A percentile compares a stretch with the other conserved stretches of the same genome.
Evolutionary conservation across 2,888 invertebrate genomes (phyloP).

Genomic region (Hydrotaea cyrtoneurina): DNA sequence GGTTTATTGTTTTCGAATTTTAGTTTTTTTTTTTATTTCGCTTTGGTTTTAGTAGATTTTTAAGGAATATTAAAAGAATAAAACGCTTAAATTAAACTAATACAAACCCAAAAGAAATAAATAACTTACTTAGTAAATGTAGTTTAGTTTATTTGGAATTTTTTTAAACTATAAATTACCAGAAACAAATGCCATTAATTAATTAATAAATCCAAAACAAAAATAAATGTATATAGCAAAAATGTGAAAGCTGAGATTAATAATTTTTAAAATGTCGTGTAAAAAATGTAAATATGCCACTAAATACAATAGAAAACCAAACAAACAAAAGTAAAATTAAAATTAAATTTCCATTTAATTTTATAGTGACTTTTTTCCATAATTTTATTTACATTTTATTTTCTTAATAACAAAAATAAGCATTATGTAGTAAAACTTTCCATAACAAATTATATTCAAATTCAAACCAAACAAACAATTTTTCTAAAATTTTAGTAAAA

Average conservation of each 20-base stretch:
- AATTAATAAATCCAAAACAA: slow-evolving; percentile 2
- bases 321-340: not conserved
- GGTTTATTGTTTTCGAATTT: not conserved
- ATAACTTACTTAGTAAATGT: slow-evolving; percentile 43
- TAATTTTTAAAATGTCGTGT: slow-evolving; percentile 34
- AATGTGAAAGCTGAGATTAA: slow-evolving; percentile 3
- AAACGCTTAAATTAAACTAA: slow-evolving; percentile 57
- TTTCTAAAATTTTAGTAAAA: slow-evolving; percentile 27
- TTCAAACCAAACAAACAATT: slow-evolving; percentile 6
- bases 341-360: slow-evolving; percentile 10
- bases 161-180: slow-evolving; percentile 27
- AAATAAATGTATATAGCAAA: slow-evolving; percentile 46
- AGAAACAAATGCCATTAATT: slow-evolving; percentile 47
- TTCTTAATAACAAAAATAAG: not conserved
- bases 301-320: slow-evolving; percentile 5
- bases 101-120: slow-evolving; percentile 1
- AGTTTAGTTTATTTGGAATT: slow-evolving; percentile 52
- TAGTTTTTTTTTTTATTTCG: not conserved
- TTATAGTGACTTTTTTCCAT: not conserved
- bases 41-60: slow-evolving; percentile 26
- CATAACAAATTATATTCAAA: slow-evolving; percentile 30
- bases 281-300: slow-evolving; percentile 50
- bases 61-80: slow-evolving; percentile 37
- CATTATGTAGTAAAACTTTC: slow-evolving; percentile 28
- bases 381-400: not conserved